Evolutionary conservation across 2,113 vertebrate genomes (phyloP).

Genomic region (Australoheros scitulus): DNA sequence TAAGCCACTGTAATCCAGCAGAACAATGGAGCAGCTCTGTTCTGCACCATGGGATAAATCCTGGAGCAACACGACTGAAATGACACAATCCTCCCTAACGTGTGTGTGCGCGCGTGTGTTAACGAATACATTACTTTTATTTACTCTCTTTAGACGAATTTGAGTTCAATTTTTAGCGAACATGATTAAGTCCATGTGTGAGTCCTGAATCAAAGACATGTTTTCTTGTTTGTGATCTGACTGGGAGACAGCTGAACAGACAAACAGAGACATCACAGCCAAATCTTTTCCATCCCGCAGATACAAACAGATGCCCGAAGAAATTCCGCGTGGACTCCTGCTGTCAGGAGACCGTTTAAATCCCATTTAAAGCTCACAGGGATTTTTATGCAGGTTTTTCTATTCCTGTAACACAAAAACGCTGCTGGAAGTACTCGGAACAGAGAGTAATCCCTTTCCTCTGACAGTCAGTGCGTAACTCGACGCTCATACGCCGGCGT

Average conservation of each 20-base stretch:
- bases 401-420: neutral
- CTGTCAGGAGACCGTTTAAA: slow-evolving; percentile 19
- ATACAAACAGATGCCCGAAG: slow-evolving; percentile 9
- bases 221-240: neutral
- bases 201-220: neutral
- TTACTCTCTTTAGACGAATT: neutral
- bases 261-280: neutral
- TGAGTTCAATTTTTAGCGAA: neutral
- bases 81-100: neutral
- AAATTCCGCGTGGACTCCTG: slow-evolving; percentile 8
- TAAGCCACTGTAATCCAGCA: slow-evolving; percentile 50
- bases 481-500: neutral
- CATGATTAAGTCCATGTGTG: neutral
- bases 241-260: neutral
- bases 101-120: neutral
- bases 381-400: slow-evolving; percentile 10
- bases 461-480: neutral
- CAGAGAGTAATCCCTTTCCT: neutral
- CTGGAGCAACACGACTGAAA: slow-evolving; percentile 7
- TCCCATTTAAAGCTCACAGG: slow-evolving; percentile 31
- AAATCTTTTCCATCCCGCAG: slow-evolving; percentile 3
- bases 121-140: neutral
- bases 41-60: slow-evolving; percentile 33
- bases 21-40: slow-evolving; percentile 50
- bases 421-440: neutral